Evolutionary conservation across 2,888 invertebrate species (phyloP), one percentile per base, ranked within the genome.

Genomic region (Cylindroiulus punctatus): DNA sequence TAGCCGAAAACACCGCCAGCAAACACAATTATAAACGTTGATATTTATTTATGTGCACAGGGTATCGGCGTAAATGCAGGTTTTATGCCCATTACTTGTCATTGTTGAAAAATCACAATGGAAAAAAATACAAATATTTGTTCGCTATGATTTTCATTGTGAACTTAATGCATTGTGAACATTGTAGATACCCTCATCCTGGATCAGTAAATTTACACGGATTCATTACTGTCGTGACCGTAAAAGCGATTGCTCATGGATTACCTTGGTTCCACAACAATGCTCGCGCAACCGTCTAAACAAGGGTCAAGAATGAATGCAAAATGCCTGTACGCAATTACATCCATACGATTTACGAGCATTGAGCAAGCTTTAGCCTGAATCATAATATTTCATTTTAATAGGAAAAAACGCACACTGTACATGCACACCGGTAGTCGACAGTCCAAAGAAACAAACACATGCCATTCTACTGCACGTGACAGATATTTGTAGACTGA

Each of bases 141-240:
- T 76, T 22, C 7, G 22, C n/a, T 30, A 30, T 76, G 26, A 76
- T 76, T 76, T 76, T 76, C 76, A 76, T 76, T 76, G 76, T 76
- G 76, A 76, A 76, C 12, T 22, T 76, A 26, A 30, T 30, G 22
- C 76, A n/a, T n/a, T n/a, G n/a, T n/a, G n/a, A n/a, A n/a, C 14
- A 76, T 76, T 76, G 76, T 76, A 76, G n/a, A 76, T 26, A 22
- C 76, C 12, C 14, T 76, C 76, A 76, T 76, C 76, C 76, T 76
- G 76, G 76, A 76, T 76, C 76, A 76, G 30, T 76, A 30, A 76
- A 76, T 76, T 76, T 76, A 76, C 76, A 76, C 76, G 76, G 76
- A 76, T 76, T 76, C 30, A 76, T 76, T 76, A 30, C 30, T 76
- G 14, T 22, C 26, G 14, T 30, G 76, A 76, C 76, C 76, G 76